Evolutionary conservation across 2,113 vertebrate genomes (phyloP).

Genomic region (Madoqua kirkii): DNA sequence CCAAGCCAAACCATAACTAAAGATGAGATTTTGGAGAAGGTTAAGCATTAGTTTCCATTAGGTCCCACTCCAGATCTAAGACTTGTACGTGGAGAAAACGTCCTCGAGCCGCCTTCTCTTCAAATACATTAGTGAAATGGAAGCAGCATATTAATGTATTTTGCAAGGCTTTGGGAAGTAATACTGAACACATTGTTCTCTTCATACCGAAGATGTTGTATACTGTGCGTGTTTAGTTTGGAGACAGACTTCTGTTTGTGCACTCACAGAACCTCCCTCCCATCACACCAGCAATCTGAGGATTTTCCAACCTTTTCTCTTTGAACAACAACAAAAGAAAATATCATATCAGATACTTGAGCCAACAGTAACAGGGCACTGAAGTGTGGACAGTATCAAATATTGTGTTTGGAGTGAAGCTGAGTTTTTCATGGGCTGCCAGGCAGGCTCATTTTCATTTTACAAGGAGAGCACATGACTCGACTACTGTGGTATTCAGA

Average conservation of each 20-base stretch:
- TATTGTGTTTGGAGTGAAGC: slow-evolving; percentile 6
- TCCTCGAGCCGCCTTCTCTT: neutral
- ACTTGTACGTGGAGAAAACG: neutral
- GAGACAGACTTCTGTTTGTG: neutral
- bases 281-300: neutral
- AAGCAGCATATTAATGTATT: slow-evolving; percentile 18
- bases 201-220: neutral
- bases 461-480: neutral
- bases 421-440: neutral
- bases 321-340: slow-evolving; percentile 19
- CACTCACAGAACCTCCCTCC: neutral
- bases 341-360: neutral
- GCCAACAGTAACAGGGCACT: neutral
- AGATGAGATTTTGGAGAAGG: neutral
- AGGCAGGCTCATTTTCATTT: slow-evolving; percentile 12
- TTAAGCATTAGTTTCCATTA: neutral
- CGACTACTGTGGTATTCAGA: neutral
- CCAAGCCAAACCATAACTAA: neutral
- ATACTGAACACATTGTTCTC: neutral
- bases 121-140: slow-evolving; percentile 26
- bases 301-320: neutral
- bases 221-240: neutral
- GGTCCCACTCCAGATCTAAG: neutral
- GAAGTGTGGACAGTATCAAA: neutral
- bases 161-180: slow-evolving; percentile 12